Percentiles rank a stretch among this genome's conserved stretches.
Evolutionary conservation across 2,888 invertebrate species (phyloP).

Genomic region (Yponomeuta malinellus): DNA sequence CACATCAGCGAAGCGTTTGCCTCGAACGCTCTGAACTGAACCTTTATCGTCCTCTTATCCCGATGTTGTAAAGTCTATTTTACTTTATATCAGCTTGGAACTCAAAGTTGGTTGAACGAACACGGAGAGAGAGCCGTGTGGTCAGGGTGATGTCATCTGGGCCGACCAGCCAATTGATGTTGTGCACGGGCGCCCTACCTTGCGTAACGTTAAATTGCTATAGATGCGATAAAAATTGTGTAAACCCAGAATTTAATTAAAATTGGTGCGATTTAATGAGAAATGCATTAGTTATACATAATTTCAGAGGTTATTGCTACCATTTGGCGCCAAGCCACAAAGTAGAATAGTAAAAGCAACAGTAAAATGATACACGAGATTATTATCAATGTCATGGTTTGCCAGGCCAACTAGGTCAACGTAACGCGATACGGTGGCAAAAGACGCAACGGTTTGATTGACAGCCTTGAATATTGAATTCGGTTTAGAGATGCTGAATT

Average conservation of each 20-base stretch:
- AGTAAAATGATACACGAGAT: slow-evolving; percentile 30
- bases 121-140: slow-evolving; percentile 15
- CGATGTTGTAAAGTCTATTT: background rate
- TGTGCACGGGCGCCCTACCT: slow-evolving; percentile 19
- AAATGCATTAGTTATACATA: slow-evolving; percentile 16
- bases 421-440: background rate
- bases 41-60: background rate
- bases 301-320: background rate
- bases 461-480: background rate
- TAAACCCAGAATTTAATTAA: background rate
- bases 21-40: background rate
- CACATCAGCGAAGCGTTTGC: background rate
- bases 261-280: slow-evolving; percentile 17
- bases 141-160: slow-evolving; percentile 50
- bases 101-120: background rate
- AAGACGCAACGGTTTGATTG: slow-evolving; percentile 12
- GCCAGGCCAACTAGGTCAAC: slow-evolving; percentile 9
- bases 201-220: slow-evolving; percentile 5
- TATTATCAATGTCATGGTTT: slow-evolving; percentile 34
- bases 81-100: background rate
- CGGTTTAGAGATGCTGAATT: background rate
- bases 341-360: background rate
- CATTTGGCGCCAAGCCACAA: background rate
- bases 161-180: slow-evolving; percentile 43
- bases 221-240: slow-evolving; percentile 4